A percentile compares a stretch with the other conserved stretches of the same genome.
phyloP scores from a whole-genome alignment of 2,113 vertebrate genomes.

The Cairina moschata region DNA sequence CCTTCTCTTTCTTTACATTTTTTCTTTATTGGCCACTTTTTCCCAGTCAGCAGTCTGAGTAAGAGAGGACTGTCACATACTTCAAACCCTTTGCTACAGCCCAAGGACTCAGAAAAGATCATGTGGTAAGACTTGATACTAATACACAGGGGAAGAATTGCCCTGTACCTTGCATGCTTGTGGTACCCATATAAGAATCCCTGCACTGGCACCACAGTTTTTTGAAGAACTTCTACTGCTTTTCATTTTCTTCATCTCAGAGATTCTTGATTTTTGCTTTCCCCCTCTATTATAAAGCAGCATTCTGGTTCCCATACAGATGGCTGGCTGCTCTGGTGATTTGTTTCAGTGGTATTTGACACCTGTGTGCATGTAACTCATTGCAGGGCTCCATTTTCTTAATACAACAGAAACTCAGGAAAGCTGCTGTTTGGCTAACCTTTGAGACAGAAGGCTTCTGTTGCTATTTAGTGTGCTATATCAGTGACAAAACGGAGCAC shows the following conservation, averaged over 20 bases:
- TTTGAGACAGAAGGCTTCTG: background rate
- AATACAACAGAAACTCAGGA: background rate
- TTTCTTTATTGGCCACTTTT: background rate
- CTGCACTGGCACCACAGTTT: background rate
- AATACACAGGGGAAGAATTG: background rate
- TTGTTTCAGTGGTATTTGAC: too few relatives aligned
- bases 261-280: background rate
- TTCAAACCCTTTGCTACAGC: background rate
- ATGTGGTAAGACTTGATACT: background rate
- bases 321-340: background rate
- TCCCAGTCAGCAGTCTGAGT: background rate
- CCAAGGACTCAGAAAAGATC: background rate
- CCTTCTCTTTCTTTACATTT: background rate
- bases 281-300: background rate
- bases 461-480: background rate
- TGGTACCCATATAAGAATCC: background rate
- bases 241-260: background rate
- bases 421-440: background rate
- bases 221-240: background rate
- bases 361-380: too few relatives aligned
- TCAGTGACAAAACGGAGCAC: background rate
- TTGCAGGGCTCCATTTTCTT: background rate
- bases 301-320: background rate
- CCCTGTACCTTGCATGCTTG: background rate
- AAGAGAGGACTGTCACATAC: background rate